Evolutionary conservation across 2,888 invertebrate species (phyloP).

Genomic region (Pammene aurita): DNA sequence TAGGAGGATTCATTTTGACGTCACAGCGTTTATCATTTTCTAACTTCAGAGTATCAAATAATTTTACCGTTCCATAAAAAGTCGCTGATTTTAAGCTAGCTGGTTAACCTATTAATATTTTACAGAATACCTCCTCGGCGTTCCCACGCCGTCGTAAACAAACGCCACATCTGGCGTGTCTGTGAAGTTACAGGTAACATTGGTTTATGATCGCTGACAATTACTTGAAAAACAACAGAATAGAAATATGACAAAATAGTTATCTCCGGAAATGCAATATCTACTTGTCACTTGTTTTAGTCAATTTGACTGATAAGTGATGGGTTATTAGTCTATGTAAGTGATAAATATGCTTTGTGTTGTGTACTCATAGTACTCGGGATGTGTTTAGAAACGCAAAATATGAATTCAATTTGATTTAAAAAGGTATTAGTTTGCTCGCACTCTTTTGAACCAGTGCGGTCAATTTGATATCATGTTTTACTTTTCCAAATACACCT

Average conservation of each 20-base stretch:
- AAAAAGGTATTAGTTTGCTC: too few species aligned
- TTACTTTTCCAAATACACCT: too few species aligned
- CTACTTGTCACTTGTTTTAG: not conserved
- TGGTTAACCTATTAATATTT: too few species aligned
- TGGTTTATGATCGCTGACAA: conserved; percentile 48
- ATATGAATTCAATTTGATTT: not conserved
- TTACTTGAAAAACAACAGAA: conserved; percentile 22
- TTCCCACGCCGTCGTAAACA: conserved; percentile 38
- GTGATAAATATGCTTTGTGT: not conserved
- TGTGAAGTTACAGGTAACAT: conserved; percentile 56
- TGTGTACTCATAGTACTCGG: not conserved
- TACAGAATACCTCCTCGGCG: not conserved
- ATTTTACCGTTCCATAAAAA: too few species aligned
- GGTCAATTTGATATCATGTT: too few species aligned
- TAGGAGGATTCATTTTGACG: too few species aligned
- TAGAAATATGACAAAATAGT: conserved; percentile 13
- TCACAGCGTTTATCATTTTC: too few species aligned
- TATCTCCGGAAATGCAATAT: conserved; percentile 23
- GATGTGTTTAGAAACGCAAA: not conserved
- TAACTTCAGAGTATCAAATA: too few species aligned
- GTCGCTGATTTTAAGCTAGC: too few species aligned
- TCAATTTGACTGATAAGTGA: not conserved
- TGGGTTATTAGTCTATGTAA: not conserved
- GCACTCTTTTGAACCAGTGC: too few species aligned
- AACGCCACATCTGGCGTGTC: conserved; percentile 57